phyloP scores from a whole-genome alignment of 35 echinoderm and acorn worm species.

The Ophiothrix spiculata region DNA sequence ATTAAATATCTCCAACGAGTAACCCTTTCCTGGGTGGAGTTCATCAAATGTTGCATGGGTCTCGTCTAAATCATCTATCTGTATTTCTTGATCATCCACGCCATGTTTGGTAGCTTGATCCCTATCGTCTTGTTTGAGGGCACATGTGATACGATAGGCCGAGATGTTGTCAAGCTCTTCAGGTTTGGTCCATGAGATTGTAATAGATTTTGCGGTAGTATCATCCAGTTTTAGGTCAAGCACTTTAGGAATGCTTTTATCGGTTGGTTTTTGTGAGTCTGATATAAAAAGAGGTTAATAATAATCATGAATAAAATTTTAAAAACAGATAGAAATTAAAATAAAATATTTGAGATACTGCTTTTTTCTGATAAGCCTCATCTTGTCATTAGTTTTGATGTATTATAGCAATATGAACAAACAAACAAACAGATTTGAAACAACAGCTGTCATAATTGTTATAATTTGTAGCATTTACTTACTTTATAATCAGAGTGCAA shows the following conservation, averaged over 20 bases:
- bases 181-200: constrained; percentile 23
- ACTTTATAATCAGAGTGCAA: too few species aligned
- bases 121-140: not conserved
- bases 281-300: not conserved
- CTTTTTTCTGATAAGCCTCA: too few species aligned
- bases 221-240: not conserved
- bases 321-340: too few species aligned
- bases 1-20: not conserved
- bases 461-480: too few species aligned
- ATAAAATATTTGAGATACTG: too few species aligned
- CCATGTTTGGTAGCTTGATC: too few species aligned
- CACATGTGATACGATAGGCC: not conserved
- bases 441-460: too few species aligned
- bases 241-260: not conserved
- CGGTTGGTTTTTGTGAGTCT: not conserved
- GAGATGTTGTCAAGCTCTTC: not conserved
- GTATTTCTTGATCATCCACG: not conserved
- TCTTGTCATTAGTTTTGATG: too few species aligned
- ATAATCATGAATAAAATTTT: too few species aligned
- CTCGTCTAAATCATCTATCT: not conserved
- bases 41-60: not conserved
- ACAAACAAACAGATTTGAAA: too few species aligned
- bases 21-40: not conserved
- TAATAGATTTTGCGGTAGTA: not conserved
- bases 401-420: too few species aligned